phyloP scores from a whole-genome alignment of 2,797 vertebrate genomes.

The Schizopygopsis malacanthus region DNA sequence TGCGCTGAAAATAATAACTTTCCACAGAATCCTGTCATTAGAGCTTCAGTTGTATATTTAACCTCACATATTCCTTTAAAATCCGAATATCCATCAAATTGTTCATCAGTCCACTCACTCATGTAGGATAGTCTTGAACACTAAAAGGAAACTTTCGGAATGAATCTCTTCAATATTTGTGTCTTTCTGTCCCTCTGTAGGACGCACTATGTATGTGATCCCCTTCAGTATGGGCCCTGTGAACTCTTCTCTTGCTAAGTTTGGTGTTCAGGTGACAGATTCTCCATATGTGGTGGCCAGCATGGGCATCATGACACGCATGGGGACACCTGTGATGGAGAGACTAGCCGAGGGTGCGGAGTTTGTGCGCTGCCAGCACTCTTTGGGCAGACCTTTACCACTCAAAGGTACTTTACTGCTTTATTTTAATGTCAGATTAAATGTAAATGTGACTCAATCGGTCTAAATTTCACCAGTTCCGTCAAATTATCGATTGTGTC shows the following conservation, averaged over 20 bases:
- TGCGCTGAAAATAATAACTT: not conserved
- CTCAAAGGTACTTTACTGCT: conserved; percentile 78
- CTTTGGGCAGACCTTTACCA: conserved; percentile 84
- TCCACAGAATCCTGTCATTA: not conserved
- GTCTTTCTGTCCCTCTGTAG: conserved; percentile 65
- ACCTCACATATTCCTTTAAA: not conserved
- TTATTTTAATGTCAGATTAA: not conserved
- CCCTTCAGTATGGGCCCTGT: conserved; percentile 95
- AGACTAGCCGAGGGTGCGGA: conserved; percentile 83
- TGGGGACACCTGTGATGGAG: conserved; percentile 82
- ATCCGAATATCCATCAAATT: not conserved
- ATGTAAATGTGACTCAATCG: not conserved
- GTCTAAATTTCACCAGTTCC: not conserved
- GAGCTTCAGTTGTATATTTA: not conserved
- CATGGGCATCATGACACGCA: conserved; percentile 93
- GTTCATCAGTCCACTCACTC: not conserved
- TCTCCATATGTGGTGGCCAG: conserved; percentile 93
- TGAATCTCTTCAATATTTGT: not conserved
- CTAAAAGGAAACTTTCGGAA: not conserved
- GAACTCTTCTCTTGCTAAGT: conserved; percentile 85
- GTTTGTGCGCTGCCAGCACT: conserved; percentile 91
- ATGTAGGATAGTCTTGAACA: not conserved
- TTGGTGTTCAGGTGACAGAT: conserved; percentile 92
- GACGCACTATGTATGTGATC: conserved; percentile 91
- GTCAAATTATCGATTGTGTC: too few species aligned